Base-by-base conservation (phyloP, 2,797 vertebrate genomes). In the Pogoniulus pusillus region DNA sequence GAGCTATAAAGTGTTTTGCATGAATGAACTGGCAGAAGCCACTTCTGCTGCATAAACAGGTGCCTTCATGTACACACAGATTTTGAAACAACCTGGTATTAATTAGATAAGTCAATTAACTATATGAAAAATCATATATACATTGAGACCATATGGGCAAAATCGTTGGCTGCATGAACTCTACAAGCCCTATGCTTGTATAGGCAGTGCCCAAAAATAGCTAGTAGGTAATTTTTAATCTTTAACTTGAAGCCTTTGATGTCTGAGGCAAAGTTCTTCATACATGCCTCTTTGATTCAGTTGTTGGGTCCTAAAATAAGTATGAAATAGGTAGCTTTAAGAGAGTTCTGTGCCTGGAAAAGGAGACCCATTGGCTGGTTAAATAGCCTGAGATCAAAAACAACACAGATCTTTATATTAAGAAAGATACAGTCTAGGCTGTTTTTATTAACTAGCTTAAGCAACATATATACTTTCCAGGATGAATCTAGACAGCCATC, bases 231-330 rank as follows among this genome's bases (percentile, higher is more conserved):
- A 2, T 45, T 51, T 83, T 62, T 45, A 15, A 60, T 89, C 72
- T 80, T 83, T 68, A 49, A 17, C 43, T 41, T 64, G 39, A 72
- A 86, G 39, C 30, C 23, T 86, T 79, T 91, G 78, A 85, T 91
- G n/a, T 55, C 43, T 72, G 27, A 69, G 27, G 23, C 57, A 74
- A 84, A 82, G 35, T 26, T 78, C 35, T 73, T 79, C 27, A 57
- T 18, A 47, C 71, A 35, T 72, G 16, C 16, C 16, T 71, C 69
- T 85, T 45, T 63, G 29, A 27, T 79, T 35, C 41, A 24, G 15
- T 29, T 91, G 6, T 76, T 20, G 34, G 81, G 54, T 64, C 20
- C 30, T 76, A 43, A 90, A 81, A 49, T 60, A 74, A 20, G 7
- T 70, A 16, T 45, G 58, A 70, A 66, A 65, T 57, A 9, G 7